Evolutionary conservation across 2,113 vertebrate genomes (phyloP).

Genomic region (Ahaetulla prasina): DNA sequence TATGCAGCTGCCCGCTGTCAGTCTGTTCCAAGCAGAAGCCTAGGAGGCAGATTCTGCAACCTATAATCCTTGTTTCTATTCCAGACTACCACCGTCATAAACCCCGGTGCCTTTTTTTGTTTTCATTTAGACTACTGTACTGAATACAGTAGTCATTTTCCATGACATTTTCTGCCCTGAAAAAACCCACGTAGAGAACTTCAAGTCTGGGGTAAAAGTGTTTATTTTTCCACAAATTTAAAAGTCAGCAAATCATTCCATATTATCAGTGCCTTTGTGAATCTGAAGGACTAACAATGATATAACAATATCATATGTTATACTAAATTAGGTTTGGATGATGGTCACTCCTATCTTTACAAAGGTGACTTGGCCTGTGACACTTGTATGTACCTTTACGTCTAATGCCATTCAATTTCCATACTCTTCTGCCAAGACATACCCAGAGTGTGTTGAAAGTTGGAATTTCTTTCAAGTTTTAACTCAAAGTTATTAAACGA

Average conservation of each 20-base stretch:
- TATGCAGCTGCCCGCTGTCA: constrained; percentile 46
- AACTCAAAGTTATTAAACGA: neutral
- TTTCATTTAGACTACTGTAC: neutral
- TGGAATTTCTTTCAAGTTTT: neutral
- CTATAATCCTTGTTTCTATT: constrained; percentile 22
- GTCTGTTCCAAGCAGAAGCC: constrained; percentile 22
- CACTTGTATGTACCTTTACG: neutral
- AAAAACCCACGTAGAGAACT: neutral
- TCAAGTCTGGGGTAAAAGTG: neutral
- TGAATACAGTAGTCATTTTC: constrained; percentile 3
- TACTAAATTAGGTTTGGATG: neutral
- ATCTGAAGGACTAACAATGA: neutral
- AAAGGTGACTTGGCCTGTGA: neutral
- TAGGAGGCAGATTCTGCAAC: constrained; percentile 49
- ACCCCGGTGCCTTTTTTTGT: neutral
- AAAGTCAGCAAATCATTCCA: neutral
- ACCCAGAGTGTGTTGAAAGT: neutral
- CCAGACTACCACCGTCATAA: neutral
- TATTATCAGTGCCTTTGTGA: neutral
- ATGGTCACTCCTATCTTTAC: neutral
- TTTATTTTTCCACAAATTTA: neutral
- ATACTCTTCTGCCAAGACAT: neutral
- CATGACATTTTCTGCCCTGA: neutral
- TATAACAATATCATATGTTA: neutral
- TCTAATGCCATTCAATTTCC: neutral